Evolutionary conservation across 2,888 invertebrate genomes (phyloP).

Genomic region (Netelia melanura): DNA sequence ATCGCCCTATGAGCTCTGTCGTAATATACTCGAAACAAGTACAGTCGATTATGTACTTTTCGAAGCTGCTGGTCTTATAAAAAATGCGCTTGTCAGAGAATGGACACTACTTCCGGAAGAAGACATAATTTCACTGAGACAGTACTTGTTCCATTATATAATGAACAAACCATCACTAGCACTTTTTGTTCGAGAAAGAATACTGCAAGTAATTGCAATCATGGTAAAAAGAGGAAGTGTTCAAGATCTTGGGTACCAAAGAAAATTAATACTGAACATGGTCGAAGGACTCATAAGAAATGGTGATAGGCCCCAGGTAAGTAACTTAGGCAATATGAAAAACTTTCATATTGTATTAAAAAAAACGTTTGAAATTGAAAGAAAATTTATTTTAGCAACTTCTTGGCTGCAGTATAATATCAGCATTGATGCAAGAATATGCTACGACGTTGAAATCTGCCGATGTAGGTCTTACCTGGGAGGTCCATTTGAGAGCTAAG

Average conservation of each 20-base stretch:
- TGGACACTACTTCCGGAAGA: conserved; percentile 91
- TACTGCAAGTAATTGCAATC: conserved; percentile 92
- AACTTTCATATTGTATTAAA: conserved; percentile 2
- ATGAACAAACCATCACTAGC: conserved; percentile 89
- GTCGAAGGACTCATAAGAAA: conserved; percentile 91
- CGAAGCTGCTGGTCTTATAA: conserved; percentile 94
- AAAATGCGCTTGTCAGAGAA: conserved; percentile 93
- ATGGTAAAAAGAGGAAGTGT: conserved; percentile 94
- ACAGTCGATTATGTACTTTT: conserved; percentile 93
- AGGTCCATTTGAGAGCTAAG: conserved; percentile 93
- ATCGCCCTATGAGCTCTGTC: conserved; percentile 92
- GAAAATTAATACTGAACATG: conserved; percentile 89
- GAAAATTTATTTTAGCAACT: conserved; percentile 87
- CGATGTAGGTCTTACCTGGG: conserved; percentile 95
- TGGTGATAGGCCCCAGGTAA: conserved; percentile 88
- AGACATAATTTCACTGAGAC: conserved; percentile 90
- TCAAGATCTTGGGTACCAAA: conserved; percentile 90
- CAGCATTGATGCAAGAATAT: conserved; percentile 95
- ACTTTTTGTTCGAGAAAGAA: conserved; percentile 91
- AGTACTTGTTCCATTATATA: conserved; percentile 93
- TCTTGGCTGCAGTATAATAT: conserved; percentile 93
- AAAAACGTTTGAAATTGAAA: not conserved
- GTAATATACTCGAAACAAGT: conserved; percentile 91
- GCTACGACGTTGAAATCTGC: conserved; percentile 94
- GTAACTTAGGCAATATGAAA: conserved; percentile 49